These are phyloP conservation scores for Agonopterix alstromeriana DNA, from an alignment of 2,888 invertebrate species.

Conservation along the genomic window DNA sequence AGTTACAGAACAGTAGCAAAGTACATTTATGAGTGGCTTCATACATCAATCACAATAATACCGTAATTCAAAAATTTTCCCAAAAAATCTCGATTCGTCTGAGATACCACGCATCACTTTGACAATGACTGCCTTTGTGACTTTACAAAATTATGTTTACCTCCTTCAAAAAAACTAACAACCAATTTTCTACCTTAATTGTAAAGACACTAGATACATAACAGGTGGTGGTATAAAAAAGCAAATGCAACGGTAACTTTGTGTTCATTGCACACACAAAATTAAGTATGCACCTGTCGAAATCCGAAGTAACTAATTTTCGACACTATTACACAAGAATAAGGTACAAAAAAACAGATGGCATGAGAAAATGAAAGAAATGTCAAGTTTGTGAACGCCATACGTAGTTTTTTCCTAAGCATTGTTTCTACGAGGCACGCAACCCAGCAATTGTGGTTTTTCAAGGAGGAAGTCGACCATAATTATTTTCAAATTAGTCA, in stretches of 20 bases:
- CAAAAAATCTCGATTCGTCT: conserved; percentile 4
- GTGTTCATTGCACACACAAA: neutral
- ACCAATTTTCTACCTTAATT: too few species aligned
- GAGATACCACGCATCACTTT: conserved; percentile 4
- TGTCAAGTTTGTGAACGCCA: conserved; percentile 4
- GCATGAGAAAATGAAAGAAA: neutral
- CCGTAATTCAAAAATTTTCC: conserved; percentile 1
- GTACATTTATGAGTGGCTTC: too few species aligned
- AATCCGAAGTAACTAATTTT: neutral
- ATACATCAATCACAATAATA: conserved; percentile 6
- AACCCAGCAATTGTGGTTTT: conserved; percentile 60
- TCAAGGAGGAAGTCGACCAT: conserved; percentile 56
- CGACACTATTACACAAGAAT: neutral
- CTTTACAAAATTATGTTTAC: too few species aligned
- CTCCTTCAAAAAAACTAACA: too few species aligned
- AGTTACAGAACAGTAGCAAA: neutral
- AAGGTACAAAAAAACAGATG: neutral
- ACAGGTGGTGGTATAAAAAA: too few species aligned
- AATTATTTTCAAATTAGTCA: conserved; percentile 70
- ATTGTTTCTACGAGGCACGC: conserved; percentile 62
- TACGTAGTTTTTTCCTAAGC: conserved; percentile 26
- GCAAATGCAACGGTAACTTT: too few species aligned
- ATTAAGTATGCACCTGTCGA: neutral
- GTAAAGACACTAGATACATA: too few species aligned
- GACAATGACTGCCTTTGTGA: conserved; percentile 1